Percentiles rank a stretch among this genome's conserved stretches.
These are phyloP conservation scores for Tetropium fuscum DNA, from an alignment of 2,888 invertebrate species.

Conservation along the genomic window DNA sequence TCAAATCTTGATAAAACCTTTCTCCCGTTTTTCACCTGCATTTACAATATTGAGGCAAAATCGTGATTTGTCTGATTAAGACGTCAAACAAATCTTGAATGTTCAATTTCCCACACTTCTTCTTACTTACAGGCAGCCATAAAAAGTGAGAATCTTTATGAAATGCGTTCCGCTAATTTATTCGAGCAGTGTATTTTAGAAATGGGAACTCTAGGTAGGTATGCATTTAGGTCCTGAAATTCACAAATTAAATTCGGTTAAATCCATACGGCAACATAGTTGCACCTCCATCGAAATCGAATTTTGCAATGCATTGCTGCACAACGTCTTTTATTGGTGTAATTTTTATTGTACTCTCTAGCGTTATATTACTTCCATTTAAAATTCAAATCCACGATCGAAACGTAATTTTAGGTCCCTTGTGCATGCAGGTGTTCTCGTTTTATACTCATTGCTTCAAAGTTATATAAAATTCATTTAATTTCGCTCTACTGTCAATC, in stretches of 20 bases:
- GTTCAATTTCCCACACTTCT: too few relatives aligned
- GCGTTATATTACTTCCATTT: constrained; percentile 26
- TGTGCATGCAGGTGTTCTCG: constrained; percentile 12
- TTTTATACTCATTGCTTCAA: constrained; percentile 2
- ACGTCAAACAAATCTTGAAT: too few relatives aligned
- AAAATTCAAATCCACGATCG: constrained; percentile 22
- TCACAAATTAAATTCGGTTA: constrained; percentile 22
- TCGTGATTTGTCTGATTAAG: too few relatives aligned
- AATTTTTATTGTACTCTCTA: constrained; percentile 25
- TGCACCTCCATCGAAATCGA: constrained; percentile 26
- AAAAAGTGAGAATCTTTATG: too few relatives aligned
- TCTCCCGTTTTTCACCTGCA: too few relatives aligned
- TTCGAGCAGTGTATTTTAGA: too few relatives aligned
- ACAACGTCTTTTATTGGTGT: constrained; percentile 28
- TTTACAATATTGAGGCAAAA: too few relatives aligned
- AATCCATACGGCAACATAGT: constrained; percentile 10
- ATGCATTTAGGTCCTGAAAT: too few relatives aligned
- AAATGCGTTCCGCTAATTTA: too few relatives aligned
- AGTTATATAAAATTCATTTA: constrained; percentile 22
- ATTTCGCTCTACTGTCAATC: neutral
- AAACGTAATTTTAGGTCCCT: constrained; percentile 18
- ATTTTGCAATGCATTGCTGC: constrained; percentile 25
- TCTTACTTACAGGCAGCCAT: too few relatives aligned
- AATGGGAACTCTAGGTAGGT: too few relatives aligned
- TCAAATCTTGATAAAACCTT: too few relatives aligned